Evolutionary conservation across 2,797 vertebrate genomes (phyloP).

Genomic region (Hozukius guyotensis): DNA sequence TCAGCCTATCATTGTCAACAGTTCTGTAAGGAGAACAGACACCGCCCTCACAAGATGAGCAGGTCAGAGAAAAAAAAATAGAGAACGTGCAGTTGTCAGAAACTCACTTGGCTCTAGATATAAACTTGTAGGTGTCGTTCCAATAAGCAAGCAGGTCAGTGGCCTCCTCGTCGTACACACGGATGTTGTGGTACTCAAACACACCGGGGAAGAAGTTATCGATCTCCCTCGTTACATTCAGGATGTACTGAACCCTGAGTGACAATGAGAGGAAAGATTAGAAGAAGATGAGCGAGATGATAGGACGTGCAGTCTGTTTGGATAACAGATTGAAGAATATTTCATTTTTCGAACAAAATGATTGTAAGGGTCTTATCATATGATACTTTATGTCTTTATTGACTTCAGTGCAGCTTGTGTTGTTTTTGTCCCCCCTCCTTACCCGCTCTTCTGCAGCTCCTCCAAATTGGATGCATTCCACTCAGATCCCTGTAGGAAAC

Average conservation of each 20-base stretch:
- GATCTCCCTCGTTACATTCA: conserved; percentile 98
- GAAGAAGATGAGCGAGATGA: background rate
- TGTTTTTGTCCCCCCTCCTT: conserved; percentile 61
- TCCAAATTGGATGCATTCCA: conserved; percentile 99
- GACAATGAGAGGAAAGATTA: background rate
- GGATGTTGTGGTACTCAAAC: conserved; percentile 98
- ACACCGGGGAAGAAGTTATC: conserved; percentile 98
- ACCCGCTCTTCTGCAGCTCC: conserved; percentile 96
- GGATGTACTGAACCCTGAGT: conserved; percentile 92
- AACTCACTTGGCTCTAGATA: conserved; percentile 95
- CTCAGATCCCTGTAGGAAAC: conserved; percentile 91
- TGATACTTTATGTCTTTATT: background rate
- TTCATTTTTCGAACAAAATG: background rate
- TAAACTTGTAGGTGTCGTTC: conserved; percentile 99
- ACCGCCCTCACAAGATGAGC: background rate
- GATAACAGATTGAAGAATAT: background rate
- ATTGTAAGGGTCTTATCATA: background rate
- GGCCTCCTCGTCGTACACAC: conserved; percentile 97
- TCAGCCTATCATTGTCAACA: background rate
- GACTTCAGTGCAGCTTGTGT: background rate
- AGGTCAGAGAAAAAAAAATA: background rate
- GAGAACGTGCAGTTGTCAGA: background rate
- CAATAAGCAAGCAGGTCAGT: conserved; percentile 97
- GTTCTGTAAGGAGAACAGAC: background rate
- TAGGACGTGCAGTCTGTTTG: background rate